Base-by-base conservation (phyloP, 2,113 vertebrate species). In the Lagopus leucura region DNA sequence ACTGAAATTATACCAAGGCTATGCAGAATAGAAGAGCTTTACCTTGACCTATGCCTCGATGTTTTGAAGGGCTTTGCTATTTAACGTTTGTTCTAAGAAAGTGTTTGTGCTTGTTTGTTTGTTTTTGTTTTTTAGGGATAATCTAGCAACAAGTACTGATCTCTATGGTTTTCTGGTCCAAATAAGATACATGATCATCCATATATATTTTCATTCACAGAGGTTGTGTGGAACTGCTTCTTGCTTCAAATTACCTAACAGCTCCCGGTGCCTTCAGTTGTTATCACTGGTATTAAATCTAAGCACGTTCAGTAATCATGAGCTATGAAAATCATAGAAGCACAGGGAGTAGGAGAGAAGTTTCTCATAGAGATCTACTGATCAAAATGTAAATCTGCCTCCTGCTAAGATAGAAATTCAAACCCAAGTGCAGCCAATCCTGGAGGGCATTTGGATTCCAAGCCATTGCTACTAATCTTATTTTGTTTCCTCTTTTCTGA, bases 281-380 rank as follows among this genome's bases (percentile, higher is more conserved):
- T 82, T 81, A 80, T 47, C 36, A 65, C 20, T 63, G 43, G 27
- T 48, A 82, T 77, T 90, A 92, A 89, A 87, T 76, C 57, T 82
- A 34, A 61, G 36, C 28, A 28, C 91, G 36, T 83, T 80, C 60
- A 84, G 86, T 87, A 95, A 88, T 25, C 58, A 78, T 5, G 1
- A 92, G 22, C 66, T 74, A 89, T 58, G 80, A 93, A 96, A 94
- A 85, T 74, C 70, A 82, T 19, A 63, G 50, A 86, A 55, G 45
- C 45, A 40, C 25, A 50, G 55, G 36, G 43, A 86, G 19, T 27
- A 81, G 75, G 32, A 88, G 25, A 79, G 38, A 82, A 82, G 77
- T 92, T 97, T 97, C 93, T 95, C 95, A 94, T 66, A 88, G 86
- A 83, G 42, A 92, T 88, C 34, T 94, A 88, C 93, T 24, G 28